These are phyloP conservation scores for Pluvianellus socialis DNA, from an alignment of 2,113 vertebrate genomes.

Conservation along the genomic window DNA sequence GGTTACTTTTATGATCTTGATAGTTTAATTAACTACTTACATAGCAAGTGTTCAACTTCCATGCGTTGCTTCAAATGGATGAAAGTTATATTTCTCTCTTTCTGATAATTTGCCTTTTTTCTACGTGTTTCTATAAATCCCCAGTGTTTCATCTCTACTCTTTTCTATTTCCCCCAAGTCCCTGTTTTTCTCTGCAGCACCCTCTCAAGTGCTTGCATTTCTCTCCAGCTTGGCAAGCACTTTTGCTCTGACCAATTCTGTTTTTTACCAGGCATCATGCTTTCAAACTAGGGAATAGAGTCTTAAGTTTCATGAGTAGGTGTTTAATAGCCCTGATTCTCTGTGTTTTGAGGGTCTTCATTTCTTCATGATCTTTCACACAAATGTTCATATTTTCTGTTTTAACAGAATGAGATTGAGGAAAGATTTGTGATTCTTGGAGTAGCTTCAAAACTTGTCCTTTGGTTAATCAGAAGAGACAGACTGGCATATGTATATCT, in stretches of 20 bases:
- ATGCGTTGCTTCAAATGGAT: not conserved
- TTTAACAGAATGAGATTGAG: not conserved
- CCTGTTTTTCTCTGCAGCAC: not conserved
- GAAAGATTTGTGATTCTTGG: not conserved
- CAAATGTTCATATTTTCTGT: not conserved
- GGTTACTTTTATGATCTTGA: not conserved
- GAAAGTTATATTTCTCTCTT: not conserved
- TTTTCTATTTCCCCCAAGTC: not conserved
- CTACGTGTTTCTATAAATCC: not conserved
- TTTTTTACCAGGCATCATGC: not conserved
- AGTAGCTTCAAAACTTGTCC: not conserved
- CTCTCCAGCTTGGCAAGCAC: not conserved
- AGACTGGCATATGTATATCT: not conserved
- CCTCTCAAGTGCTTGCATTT: not conserved
- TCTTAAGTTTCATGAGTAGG: not conserved
- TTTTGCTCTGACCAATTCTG: not conserved
- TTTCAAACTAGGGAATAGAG: not conserved
- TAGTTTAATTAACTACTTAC: not conserved
- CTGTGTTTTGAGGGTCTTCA: not conserved
- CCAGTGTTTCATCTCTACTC: not conserved
- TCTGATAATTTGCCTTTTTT: not conserved
- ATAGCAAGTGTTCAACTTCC: not conserved
- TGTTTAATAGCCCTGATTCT: not conserved
- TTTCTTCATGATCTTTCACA: not conserved
- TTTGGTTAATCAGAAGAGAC: not conserved